phyloP scores from a whole-genome alignment of 2,888 invertebrate species.

The Fragum whitleyi region DNA sequence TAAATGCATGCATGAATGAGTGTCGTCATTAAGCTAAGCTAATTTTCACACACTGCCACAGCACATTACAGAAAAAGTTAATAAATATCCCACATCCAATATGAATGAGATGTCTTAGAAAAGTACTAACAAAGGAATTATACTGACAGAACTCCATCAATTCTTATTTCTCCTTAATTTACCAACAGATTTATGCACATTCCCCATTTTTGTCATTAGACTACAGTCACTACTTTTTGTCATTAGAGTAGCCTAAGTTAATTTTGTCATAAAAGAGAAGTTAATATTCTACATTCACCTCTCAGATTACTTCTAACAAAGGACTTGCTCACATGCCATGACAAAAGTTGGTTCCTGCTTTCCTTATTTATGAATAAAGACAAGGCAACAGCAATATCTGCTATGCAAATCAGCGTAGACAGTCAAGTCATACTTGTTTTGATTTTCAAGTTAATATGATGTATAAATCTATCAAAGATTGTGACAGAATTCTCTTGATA shows the following conservation, averaged over 20 bases:
- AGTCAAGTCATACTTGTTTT: too few relatives aligned
- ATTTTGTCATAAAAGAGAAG: neutral
- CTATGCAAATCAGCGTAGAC: too few relatives aligned
- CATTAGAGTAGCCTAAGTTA: neutral
- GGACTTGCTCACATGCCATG: neutral
- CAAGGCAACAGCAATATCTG: too few relatives aligned
- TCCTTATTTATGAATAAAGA: too few relatives aligned
- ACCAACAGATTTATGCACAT: neutral
- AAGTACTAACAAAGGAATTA: neutral
- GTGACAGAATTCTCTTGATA: too few relatives aligned
- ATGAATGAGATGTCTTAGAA: neutral
- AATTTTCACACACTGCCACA: neutral
- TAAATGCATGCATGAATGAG: too few relatives aligned
- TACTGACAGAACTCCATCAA: neutral
- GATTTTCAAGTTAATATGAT: too few relatives aligned
- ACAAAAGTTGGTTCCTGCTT: neutral
- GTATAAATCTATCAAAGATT: too few relatives aligned
- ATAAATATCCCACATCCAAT: conserved; percentile 1
- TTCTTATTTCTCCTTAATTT: neutral
- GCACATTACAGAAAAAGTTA: neutral
- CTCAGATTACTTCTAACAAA: neutral
- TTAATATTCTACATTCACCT: neutral
- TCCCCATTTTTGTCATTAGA: neutral
- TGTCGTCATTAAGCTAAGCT: neutral
- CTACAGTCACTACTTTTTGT: neutral